Conservation (phyloP, 2,797 vertebrate genomes). For the Scleropages formosus region DNA sequence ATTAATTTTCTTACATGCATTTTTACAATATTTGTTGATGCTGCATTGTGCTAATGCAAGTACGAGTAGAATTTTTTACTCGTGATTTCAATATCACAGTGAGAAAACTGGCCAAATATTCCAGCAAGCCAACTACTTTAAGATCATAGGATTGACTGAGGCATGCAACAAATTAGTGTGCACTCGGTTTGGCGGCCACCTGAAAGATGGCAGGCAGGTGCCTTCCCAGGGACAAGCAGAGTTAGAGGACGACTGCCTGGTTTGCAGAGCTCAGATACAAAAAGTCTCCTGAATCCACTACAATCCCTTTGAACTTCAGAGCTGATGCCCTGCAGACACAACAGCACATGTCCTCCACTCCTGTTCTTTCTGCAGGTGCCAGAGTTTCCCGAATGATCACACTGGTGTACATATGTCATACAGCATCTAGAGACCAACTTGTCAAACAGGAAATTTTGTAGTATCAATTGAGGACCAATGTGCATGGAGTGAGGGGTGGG, state of each 20-base stretch:
- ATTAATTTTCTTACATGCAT: too few relatives aligned
- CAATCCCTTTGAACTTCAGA: neutral
- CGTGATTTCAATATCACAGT: too few relatives aligned
- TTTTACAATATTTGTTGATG: too few relatives aligned
- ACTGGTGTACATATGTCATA: neutral
- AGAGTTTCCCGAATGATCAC: neutral
- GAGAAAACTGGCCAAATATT: neutral
- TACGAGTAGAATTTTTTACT: too few relatives aligned
- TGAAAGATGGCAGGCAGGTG: neutral
- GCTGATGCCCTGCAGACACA: neutral
- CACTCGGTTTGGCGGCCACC: too few relatives aligned
- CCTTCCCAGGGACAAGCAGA: neutral
- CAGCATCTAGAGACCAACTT: neutral
- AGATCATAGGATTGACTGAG: neutral
- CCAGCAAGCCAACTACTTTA: neutral
- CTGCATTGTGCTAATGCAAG: too few relatives aligned
- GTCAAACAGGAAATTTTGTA: neutral
- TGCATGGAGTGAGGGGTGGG: too few relatives aligned
- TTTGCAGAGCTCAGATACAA: neutral
- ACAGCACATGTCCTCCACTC: neutral
- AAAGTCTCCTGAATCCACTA: neutral
- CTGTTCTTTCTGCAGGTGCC: neutral
- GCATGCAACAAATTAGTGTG: neutral
- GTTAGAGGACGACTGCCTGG: neutral
- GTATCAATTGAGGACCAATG: neutral